A percentile compares a stretch with the other conserved stretches of the same genome.
Evolutionary conservation across 2,797 vertebrate species (phyloP).

Genomic region (Tadarida brasiliensis): DNA sequence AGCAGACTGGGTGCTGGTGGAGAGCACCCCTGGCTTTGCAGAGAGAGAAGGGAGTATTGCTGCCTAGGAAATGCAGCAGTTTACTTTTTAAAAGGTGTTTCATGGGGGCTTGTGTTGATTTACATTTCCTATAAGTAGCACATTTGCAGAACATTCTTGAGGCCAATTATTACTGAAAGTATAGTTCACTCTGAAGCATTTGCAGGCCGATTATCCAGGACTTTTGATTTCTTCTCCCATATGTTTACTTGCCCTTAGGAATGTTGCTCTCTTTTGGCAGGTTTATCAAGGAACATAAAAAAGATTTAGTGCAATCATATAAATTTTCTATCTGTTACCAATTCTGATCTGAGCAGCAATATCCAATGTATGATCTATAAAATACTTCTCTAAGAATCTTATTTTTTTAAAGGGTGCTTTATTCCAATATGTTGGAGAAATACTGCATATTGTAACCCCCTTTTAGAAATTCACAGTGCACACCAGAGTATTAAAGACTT

Average conservation of each 20-base stretch:
- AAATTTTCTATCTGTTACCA: slow-evolving; percentile 42
- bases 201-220: slow-evolving; percentile 32
- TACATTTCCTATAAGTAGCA: slow-evolving; percentile 1
- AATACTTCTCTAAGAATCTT: slow-evolving; percentile 25
- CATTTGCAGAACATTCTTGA: slow-evolving; percentile 66
- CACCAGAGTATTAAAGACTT: slow-evolving; percentile 44
- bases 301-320: slow-evolving; percentile 13
- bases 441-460: not conserved
- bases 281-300: slow-evolving; percentile 48
- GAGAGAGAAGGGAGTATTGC: not conserved
- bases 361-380: slow-evolving; percentile 55
- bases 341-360: slow-evolving; percentile 53
- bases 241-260: slow-evolving; percentile 53
- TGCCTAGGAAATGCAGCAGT: not conserved
- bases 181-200: not conserved
- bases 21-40: slow-evolving; percentile 30
- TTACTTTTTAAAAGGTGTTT: slow-evolving; percentile 39
- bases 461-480: slow-evolving; percentile 39
- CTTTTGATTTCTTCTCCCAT: slow-evolving; percentile 46
- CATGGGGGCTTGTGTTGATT: slow-evolving; percentile 22
- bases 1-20: slow-evolving; percentile 38
- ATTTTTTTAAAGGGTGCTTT: not conserved
- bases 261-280: slow-evolving; percentile 50
- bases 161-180: slow-evolving; percentile 53
- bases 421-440: not conserved